Percentiles rank a stretch among this genome's conserved stretches.
Evolutionary conservation across 2,797 vertebrate species (phyloP).

Genomic region (Coregonus ussuriensis): DNA sequence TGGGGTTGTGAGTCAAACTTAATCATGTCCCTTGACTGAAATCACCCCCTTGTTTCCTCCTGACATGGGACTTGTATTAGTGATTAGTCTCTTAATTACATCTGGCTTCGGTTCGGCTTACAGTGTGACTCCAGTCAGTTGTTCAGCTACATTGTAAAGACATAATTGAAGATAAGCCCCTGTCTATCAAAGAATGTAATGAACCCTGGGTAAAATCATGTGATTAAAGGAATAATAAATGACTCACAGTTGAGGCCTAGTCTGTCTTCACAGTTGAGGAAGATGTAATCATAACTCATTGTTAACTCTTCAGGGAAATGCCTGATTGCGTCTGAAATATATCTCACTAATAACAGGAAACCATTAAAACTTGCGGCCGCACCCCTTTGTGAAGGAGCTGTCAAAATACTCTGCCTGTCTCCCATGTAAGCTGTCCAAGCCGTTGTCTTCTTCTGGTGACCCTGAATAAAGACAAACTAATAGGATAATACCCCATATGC

Average conservation of each 20-base stretch:
- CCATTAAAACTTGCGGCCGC: slow-evolving; percentile 33
- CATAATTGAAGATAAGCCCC: background rate
- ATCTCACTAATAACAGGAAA: slow-evolving; percentile 46
- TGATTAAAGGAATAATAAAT: background rate
- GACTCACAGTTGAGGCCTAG: background rate
- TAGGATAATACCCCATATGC: slow-evolving; percentile 7
- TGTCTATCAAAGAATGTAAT: background rate
- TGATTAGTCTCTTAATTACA: background rate
- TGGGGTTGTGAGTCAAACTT: slow-evolving; percentile 31
- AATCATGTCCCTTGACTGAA: slow-evolving; percentile 37
- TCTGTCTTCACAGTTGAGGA: background rate
- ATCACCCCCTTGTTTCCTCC: slow-evolving; percentile 31
- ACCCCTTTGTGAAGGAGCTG: slow-evolving; percentile 19
- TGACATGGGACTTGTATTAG: background rate
- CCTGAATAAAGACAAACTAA: background rate
- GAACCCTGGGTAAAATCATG: background rate
- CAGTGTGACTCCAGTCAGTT: background rate
- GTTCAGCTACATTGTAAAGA: background rate
- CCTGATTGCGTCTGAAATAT: slow-evolving; percentile 23
- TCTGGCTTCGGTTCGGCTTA: background rate
- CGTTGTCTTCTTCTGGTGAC: background rate
- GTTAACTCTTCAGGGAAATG: slow-evolving; percentile 26
- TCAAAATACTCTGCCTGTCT: slow-evolving; percentile 29
- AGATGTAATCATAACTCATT: background rate
- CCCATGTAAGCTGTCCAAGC: background rate